These are phyloP conservation scores for Bungarus multicinctus DNA, from an alignment of 2,113 vertebrate genomes.

Conservation along the genomic window DNA sequence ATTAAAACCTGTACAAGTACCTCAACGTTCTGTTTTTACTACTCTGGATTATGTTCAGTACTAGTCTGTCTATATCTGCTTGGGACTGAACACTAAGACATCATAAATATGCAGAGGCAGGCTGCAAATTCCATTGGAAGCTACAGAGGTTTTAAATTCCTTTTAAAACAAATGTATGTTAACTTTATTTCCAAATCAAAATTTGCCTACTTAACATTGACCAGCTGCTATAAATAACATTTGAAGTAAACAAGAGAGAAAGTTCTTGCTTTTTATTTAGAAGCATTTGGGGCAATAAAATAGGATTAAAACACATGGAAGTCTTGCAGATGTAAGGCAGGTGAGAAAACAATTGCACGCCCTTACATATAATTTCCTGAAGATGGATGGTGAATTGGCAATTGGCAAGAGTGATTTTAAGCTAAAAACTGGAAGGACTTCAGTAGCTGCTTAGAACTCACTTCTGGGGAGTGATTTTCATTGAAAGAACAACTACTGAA, in stretches of 20 bases:
- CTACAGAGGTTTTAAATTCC: neutral
- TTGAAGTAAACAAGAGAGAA: neutral
- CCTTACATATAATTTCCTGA: neutral
- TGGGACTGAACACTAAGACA: neutral
- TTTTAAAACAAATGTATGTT: neutral
- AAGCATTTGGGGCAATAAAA: neutral
- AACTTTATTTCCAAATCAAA: slow-evolving; percentile 9
- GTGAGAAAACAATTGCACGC: neutral
- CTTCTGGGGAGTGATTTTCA: neutral
- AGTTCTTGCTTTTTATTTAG: neutral
- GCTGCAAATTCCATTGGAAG: neutral
- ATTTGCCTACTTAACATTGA: slow-evolving; percentile 35
- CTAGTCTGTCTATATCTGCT: neutral
- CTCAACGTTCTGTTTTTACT: neutral
- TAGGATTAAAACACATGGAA: neutral
- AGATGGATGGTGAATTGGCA: neutral
- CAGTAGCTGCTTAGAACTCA: neutral
- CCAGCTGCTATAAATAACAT: neutral
- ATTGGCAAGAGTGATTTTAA: neutral
- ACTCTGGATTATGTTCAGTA: neutral
- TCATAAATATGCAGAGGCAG: neutral
- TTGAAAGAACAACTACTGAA: neutral
- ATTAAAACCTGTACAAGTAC: neutral
- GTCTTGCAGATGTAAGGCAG: neutral
- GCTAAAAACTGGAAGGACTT: neutral